phyloP scores from a whole-genome alignment of 1,140 invertebrate genomes.

The Battus philenor region DNA sequence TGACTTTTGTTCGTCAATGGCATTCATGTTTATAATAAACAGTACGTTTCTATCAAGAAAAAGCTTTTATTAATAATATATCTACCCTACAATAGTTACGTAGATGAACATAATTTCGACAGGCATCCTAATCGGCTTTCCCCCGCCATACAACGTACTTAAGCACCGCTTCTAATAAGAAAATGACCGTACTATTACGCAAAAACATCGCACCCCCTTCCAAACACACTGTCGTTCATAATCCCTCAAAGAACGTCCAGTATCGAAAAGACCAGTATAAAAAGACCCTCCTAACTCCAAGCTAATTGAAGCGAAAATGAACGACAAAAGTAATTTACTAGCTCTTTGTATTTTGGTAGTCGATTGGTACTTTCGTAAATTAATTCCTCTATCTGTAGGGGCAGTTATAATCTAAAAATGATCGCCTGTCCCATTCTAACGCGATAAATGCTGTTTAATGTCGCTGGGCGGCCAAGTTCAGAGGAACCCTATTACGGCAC shows the following conservation, averaged over 20 bases:
- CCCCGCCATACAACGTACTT: slow-evolving; percentile 16
- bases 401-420: slow-evolving; percentile 69
- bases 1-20: too few species aligned
- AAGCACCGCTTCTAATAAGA: slow-evolving; percentile 25
- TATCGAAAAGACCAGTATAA: slow-evolving; percentile 34
- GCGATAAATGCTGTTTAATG: slow-evolving; percentile 60
- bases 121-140: slow-evolving; percentile 23
- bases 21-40: too few species aligned
- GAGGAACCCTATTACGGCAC: not conserved
- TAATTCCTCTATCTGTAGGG: slow-evolving; percentile 64
- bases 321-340: slow-evolving; percentile 24
- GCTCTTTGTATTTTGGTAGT: slow-evolving; percentile 40
- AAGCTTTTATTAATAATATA: too few species aligned
- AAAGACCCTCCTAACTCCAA: slow-evolving; percentile 26
- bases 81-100: too few species aligned
- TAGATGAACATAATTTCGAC: slow-evolving; percentile 10
- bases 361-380: slow-evolving; percentile 51
- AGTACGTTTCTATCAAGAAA: too few species aligned
- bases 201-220: slow-evolving; percentile 60
- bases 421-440: slow-evolving; percentile 54
- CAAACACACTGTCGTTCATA: slow-evolving; percentile 47
- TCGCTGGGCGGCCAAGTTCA: slow-evolving; percentile 24
- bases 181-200: slow-evolving; percentile 56
- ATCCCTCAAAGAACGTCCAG: slow-evolving; percentile 70
- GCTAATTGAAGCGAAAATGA: slow-evolving; percentile 10